phyloP scores from a whole-genome alignment of 2,113 vertebrate species.

The Microcebus tavaratra region DNA sequence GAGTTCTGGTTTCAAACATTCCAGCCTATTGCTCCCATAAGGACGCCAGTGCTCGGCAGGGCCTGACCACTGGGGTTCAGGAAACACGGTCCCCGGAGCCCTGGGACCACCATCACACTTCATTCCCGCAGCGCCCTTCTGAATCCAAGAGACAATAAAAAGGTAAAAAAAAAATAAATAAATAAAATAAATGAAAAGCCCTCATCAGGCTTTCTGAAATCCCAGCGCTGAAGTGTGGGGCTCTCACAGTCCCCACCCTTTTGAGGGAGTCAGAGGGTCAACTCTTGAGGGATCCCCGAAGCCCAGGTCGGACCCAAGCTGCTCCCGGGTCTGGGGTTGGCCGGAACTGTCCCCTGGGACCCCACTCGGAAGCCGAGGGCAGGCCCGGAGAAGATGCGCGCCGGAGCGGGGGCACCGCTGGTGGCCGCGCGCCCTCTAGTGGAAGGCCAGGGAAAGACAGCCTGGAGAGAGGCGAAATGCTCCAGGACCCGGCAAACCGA shows the following conservation, averaged over 20 bases:
- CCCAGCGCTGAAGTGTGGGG: background rate
- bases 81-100: background rate
- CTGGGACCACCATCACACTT: background rate
- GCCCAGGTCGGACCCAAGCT: background rate
- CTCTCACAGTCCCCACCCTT: background rate
- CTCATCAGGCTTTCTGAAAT: background rate
- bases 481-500: background rate
- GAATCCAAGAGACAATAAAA: background rate
- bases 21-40: background rate
- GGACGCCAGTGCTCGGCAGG: background rate
- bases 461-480: background rate
- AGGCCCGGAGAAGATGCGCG: rapidly evolving
- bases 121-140: background rate
- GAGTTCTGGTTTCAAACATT: slow-evolving; percentile 28
- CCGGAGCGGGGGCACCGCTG: background rate
- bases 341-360: background rate
- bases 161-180: background rate
- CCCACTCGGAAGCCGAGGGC: background rate
- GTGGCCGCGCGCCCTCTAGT: slow-evolving; percentile 61
- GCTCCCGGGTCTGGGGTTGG: too few species aligned
- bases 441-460: background rate
- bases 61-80: background rate
- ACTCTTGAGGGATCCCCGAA: background rate
- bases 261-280: background rate
- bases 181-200: background rate